Evolutionary conservation across 2,888 invertebrate genomes (phyloP), one percentile per base, ranked within the genome.

Genomic region (Embidobia sp.): DNA sequence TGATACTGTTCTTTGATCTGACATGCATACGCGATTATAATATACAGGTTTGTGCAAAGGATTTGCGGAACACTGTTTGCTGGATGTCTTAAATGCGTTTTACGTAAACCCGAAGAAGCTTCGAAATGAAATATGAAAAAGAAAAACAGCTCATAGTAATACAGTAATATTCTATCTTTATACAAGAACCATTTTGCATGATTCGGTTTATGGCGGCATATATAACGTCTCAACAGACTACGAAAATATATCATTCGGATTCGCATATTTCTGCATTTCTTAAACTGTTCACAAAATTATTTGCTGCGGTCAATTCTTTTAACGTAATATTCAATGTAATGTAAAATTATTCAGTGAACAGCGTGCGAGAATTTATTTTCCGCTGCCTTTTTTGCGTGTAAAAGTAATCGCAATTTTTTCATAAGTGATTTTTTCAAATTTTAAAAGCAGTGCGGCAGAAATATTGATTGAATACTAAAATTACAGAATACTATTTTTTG

Each of bases 101-200:
- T 69, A 69, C 59, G 59, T 59, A 69, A 69, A 69, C 42, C 51
- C 44, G 49, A 51, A 59, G 59, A 69, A 49, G 59, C 69, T 69
- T 69, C 42, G 37, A 59, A 69, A 61, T 51, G 70, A 59, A 70
- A 70, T 70, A 70, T 61, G 70, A 72, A 72, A 72, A 72, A 44
- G 61, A 63, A 72, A 72, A 61, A 51, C 61, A 61, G 70, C 70
- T 63, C 51, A 48, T 48, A 72, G 72, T 55, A 63, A 72, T 72
- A 63, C 61, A 51, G 35, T 70, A 70, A 70, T 72, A 63, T 72
- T 63, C 40, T 53, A 70, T 61, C 59, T 70, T 61, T 61, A 44
- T 61, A 61, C 53, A 61, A 61, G 22, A 70, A 70, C 27, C 53
- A 61, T 61, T 70, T 70, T 61, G 61, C 51, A 53, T 61, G 46